Evolutionary conservation across 2,113 vertebrate genomes (phyloP).

Genomic region (Seriola aureovittata): DNA sequence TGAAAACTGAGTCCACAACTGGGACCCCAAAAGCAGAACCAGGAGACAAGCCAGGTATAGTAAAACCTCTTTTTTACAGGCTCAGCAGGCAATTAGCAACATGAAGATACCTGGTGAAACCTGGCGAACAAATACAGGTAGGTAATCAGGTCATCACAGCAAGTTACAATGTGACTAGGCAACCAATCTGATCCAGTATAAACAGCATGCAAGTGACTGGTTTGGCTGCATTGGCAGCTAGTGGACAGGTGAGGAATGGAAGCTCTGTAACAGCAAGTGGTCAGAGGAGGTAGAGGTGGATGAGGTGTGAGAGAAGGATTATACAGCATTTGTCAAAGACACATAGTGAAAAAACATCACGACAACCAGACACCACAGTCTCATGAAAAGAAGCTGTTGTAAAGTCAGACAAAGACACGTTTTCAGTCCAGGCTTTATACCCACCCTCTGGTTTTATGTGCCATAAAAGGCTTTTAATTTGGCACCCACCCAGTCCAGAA

Average conservation of each 20-base stretch:
- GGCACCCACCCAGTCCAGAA: not conserved
- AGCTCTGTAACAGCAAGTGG: not conserved
- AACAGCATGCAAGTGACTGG: no score
- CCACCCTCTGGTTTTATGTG: not conserved
- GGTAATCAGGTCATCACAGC: not conserved
- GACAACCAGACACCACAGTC: not conserved
- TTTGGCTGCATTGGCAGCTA: not conserved
- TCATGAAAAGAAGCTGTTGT: not conserved
- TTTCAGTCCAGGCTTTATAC: not conserved
- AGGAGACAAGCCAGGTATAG: not conserved
- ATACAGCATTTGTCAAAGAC: not conserved
- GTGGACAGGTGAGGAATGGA: not conserved
- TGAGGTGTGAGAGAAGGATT: no score
- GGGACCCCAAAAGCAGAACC: no score
- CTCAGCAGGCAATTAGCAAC: not conserved
- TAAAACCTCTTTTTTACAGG: not conserved
- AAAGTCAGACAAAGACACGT: not conserved
- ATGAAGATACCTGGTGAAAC: not conserved
- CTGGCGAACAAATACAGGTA: not conserved
- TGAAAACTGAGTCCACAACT: no score
- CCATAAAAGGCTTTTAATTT: constrained; percentile 6
- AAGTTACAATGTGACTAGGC: not conserved
- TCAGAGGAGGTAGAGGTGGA: not conserved
- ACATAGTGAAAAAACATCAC: not conserved
- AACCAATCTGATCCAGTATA: no score